A percentile compares a stretch with the other conserved stretches of the same genome.
These are phyloP conservation scores for Neodiprion virginianus DNA, from an alignment of 1,140 invertebrate genomes.

Conservation along the genomic window DNA sequence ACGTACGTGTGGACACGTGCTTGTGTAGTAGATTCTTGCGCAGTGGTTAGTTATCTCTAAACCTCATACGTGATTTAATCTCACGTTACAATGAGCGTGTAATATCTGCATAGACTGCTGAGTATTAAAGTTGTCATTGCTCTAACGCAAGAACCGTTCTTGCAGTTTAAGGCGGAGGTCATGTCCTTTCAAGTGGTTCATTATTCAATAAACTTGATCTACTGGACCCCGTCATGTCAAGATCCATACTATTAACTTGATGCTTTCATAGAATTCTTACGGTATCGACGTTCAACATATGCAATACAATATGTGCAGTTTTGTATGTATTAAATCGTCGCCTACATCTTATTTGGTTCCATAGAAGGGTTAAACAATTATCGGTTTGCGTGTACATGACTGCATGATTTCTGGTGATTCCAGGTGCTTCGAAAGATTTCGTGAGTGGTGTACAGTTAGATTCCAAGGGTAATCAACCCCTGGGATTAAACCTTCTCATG, in stretches of 20 bases:
- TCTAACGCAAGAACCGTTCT: not conserved
- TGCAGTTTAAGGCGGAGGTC: constrained; percentile 4
- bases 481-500: too few relatives aligned
- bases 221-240: not conserved
- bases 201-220: not conserved
- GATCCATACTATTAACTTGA: not conserved
- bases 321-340: too few relatives aligned
- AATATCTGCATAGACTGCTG: not conserved
- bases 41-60: not conserved
- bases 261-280: not conserved
- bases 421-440: too few relatives aligned
- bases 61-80: not conserved
- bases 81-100: not conserved
- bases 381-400: too few relatives aligned
- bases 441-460: too few relatives aligned
- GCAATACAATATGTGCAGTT: too few relatives aligned
- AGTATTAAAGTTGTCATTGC: not conserved
- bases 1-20: not conserved
- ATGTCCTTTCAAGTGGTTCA: constrained; percentile 5
- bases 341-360: too few relatives aligned
- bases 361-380: too few relatives aligned
- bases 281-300: too few relatives aligned
- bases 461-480: too few relatives aligned
- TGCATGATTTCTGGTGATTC: too few relatives aligned
- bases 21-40: not conserved